phyloP scores from a whole-genome alignment of 92 coral and sea anemone species.

The Palythoa grandis region DNA sequence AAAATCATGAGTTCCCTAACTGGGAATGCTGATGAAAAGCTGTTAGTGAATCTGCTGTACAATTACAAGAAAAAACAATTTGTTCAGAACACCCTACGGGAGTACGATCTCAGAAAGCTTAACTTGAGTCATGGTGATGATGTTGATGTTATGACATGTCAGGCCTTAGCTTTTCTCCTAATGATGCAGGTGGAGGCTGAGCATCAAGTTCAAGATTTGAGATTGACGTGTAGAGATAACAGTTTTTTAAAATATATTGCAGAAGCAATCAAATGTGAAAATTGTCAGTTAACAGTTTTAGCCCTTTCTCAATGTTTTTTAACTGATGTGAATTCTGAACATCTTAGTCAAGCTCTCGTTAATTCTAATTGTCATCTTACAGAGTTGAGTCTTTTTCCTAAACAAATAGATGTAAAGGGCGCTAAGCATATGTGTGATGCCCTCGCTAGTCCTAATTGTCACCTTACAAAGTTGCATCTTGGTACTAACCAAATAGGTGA shows the following conservation, averaged over 20 bases:
- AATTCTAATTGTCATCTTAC: neutral
- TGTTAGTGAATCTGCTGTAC: too few species aligned
- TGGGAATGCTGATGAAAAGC: too few species aligned
- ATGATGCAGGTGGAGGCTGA: neutral
- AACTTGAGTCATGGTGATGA: fast-evolving
- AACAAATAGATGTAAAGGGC: too few species aligned
- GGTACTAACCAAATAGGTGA: neutral
- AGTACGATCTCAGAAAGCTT: neutral
- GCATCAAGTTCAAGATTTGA: neutral
- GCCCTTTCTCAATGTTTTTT: neutral
- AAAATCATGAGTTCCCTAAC: too few species aligned
- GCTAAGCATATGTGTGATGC: too few species aligned
- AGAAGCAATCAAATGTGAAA: neutral
- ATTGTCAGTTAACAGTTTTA: neutral
- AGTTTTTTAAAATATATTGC: neutral
- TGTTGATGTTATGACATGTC: neutral
- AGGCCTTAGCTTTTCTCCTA: neutral
- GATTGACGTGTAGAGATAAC: neutral
- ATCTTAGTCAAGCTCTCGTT: neutral
- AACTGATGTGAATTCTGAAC: neutral
- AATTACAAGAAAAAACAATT: neutral
- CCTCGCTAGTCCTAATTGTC: too few species aligned
- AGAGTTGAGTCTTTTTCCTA: too few species aligned
- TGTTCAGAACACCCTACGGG: neutral
- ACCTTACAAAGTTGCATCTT: neutral